Evolutionary conservation across 1,140 invertebrate genomes (phyloP), one percentile per base, ranked within the genome.

Genomic region (Drosophila pseudoananassae): DNA sequence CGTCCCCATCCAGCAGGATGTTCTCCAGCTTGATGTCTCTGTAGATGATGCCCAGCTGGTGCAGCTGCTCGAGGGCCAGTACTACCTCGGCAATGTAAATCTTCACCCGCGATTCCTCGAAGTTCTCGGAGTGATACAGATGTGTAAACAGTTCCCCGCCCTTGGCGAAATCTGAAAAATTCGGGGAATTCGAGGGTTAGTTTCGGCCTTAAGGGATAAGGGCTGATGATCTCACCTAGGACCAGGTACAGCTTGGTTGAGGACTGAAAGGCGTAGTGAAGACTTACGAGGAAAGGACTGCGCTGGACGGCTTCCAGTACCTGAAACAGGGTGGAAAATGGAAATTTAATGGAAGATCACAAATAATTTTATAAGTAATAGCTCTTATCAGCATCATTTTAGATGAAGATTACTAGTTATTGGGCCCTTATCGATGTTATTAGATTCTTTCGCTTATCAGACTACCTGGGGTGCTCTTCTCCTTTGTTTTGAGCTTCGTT

Each of bases 11-110:
- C 29, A 98, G 92, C 3, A 98, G 93, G 64, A 98, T 98, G 91
- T 98, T 98, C 92, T 98, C 98, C 47, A 98, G 92, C 90, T 98
- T 98, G 61, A 99, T 98, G 92, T 99, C 98, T 10, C 98, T 95
- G 92, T 99, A 99, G 75, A 99, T 99, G 40, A 99, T 98, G 82
- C 93, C 93, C 91, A 98, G 96, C 93, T 96, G 96, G 92, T 98
- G 98, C 51, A 98, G 93, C 92, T 97, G 96, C 92, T 98, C 97
- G 31, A 98, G 91, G 1, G 98, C 98, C 52, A 98, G 93, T 83
- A 98, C 96, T 78, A 99, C 96, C 93, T 99, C 98, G 40, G 96
- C 97, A 54, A 98, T 96, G 90, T 98, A 98, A 85, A 98, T 95
- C 71, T 96, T 93, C 12, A 98, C 97, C 92, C 97, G 95, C 55